Conservation (phyloP, 1,140 invertebrate genomes). For the Drosophila sp. region DNA sequence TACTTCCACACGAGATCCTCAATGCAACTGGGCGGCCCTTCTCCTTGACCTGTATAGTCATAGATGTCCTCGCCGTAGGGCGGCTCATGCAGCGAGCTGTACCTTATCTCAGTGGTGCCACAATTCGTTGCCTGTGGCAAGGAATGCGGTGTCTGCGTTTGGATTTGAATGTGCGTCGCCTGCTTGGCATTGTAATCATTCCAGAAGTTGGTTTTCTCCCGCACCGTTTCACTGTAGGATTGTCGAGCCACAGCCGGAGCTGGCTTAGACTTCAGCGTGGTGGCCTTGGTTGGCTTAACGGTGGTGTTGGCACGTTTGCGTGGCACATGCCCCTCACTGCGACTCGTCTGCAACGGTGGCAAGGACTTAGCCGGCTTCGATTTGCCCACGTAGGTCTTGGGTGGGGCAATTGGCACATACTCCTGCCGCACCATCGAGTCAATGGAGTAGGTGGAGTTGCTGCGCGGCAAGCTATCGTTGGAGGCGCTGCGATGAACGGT, state of each 20-base stretch:
- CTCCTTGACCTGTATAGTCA: conserved; percentile 35
- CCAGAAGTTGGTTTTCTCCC: conserved; percentile 75
- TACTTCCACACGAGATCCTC: conserved; percentile 80
- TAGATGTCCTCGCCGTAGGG: conserved; percentile 58
- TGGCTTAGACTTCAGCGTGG: conserved; percentile 7
- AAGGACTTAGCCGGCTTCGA: conserved; percentile 43
- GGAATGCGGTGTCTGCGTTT: conserved; percentile 23
- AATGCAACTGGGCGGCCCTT: conserved; percentile 59
- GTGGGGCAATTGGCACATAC: conserved; percentile 52
- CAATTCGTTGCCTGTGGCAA: conserved; percentile 44
- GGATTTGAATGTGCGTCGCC: background rate
- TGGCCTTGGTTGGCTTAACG: background rate
- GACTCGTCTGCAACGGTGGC: conserved; percentile 61
- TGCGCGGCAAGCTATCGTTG: conserved; percentile 72
- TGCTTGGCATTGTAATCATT: conserved; percentile 77
- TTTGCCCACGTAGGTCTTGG: conserved; percentile 66
- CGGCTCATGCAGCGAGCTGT: conserved; percentile 44
- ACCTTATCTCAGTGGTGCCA: conserved; percentile 38
- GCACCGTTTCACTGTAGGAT: conserved; percentile 62
- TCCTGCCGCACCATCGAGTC: conserved; percentile 70
- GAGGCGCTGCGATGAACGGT: conserved; percentile 68
- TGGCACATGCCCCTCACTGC: conserved; percentile 70
- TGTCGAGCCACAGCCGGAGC: conserved; percentile 15
- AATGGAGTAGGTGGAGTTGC: conserved; percentile 82
- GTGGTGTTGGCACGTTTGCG: conserved; percentile 47